Conservation (phyloP, 2,797 vertebrate genomes). For the Ispidina lecontei region DNA sequence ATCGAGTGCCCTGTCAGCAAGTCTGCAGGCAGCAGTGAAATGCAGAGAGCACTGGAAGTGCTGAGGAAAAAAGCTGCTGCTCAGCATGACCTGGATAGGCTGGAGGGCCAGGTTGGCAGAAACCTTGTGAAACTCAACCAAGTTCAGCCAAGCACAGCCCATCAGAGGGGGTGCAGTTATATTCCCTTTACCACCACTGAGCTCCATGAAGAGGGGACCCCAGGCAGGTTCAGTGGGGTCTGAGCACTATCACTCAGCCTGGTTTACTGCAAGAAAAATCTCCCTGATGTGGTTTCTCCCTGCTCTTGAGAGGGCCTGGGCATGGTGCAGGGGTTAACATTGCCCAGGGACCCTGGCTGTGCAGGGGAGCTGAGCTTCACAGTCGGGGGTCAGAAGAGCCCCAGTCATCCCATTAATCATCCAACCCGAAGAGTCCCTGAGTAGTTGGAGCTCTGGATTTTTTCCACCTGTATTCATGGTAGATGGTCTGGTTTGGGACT, state of each 20-base stretch:
- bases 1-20: fast-evolving
- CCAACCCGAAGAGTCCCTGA: neutral
- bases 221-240: neutral
- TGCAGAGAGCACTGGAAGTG: neutral
- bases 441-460: neutral
- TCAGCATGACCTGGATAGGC: neutral
- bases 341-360: neutral
- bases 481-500: neutral
- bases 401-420: neutral
- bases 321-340: neutral
- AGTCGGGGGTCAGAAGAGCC: neutral
- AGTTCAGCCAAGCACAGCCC: neutral
- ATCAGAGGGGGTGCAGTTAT: neutral
- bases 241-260: neutral
- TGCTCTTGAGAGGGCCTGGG: neutral
- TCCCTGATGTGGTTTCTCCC: neutral
- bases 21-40: neutral
- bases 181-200: neutral
- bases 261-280: neutral
- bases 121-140: neutral
- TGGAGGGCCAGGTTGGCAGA: neutral
- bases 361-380: neutral
- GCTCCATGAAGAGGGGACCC: neutral
- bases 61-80: neutral
- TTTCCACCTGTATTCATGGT: neutral